Conservation (phyloP, 2,113 vertebrate species). For the Hucho hucho region DNA sequence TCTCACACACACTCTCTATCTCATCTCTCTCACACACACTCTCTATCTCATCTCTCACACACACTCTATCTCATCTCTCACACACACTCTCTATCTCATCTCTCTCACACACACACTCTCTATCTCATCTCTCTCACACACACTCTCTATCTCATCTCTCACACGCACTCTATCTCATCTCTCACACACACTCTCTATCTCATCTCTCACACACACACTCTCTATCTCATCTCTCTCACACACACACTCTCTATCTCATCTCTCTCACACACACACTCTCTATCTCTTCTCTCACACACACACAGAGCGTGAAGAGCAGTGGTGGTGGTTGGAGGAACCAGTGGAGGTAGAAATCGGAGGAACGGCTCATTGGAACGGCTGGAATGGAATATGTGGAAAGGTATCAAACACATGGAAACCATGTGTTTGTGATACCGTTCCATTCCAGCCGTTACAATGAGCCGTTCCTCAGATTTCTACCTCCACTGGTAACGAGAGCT, state of each 20-base stretch:
- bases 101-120: no score
- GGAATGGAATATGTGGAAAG: no score
- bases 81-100: no score
- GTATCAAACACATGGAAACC: no score
- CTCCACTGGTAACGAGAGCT: neutral
- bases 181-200: neutral
- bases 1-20: no score
- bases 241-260: conserved; percentile 35
- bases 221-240: no score
- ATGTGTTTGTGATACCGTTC: no score
- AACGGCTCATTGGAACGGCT: no score
- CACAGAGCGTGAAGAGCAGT: neutral
- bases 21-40: neutral
- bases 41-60: conserved; percentile 40
- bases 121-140: neutral
- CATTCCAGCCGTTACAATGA: no score
- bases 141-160: conserved; percentile 43
- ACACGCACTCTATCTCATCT: neutral
- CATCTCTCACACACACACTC: no score
- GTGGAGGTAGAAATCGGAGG: no score
- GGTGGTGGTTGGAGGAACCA: neutral
- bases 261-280: conserved; percentile 13
- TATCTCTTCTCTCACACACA: conserved; percentile 2
- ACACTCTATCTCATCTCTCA: neutral
- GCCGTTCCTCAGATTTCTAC: no score